Evolutionary conservation across 2,113 vertebrate genomes (phyloP), one percentile per base, ranked within the genome.

Genomic region (Misgurnus mizolepis): DNA sequence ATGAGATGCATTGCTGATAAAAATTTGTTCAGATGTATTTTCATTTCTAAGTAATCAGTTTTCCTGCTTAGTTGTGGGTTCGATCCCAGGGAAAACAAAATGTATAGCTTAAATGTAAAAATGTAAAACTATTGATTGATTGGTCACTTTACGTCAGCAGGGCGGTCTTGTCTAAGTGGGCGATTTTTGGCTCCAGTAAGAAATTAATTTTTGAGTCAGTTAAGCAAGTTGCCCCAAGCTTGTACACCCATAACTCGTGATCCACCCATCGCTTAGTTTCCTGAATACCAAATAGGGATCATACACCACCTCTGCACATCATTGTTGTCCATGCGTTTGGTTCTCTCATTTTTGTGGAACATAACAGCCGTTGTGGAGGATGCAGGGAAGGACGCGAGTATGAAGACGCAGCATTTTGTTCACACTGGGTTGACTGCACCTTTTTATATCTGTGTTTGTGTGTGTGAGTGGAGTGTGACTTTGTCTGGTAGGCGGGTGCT

Each of bases 401-500:
- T 76, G n/a, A 14, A 65, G 9, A 47, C 1, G 8, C 27, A 67
- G 41, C 34, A 14, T 43, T 77, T 64, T 72, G 50, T 65, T 75
- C 27, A 61, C 18, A 69, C 11, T 76, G 66, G 40, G 49, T 49
- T 82, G 12, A 70, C 1, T 49, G 49, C 27, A 41, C 11, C 17
- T 82, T 43, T 78, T 41, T 18, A 79, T n/a, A 73, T 45, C 47
- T 71, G 53, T 40, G 58, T 58, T 74, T 56, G 80, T 76, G 41
- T 69, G 62, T 76, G 6, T 68, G 71, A 79, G 66, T 65, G 45
- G 71, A 72, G 58, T 50, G 47, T 81, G 67, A 65, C 84, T 67
- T 67, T 64, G 11, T 45, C 60, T 66, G 53, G 55, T 53, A 80
- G 80, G 80, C 81, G 90, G 87, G 91, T 95, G 91, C 93, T 95